Conservation (phyloP, 2,888 invertebrate species). For the Carterocephalus palaemon region DNA sequence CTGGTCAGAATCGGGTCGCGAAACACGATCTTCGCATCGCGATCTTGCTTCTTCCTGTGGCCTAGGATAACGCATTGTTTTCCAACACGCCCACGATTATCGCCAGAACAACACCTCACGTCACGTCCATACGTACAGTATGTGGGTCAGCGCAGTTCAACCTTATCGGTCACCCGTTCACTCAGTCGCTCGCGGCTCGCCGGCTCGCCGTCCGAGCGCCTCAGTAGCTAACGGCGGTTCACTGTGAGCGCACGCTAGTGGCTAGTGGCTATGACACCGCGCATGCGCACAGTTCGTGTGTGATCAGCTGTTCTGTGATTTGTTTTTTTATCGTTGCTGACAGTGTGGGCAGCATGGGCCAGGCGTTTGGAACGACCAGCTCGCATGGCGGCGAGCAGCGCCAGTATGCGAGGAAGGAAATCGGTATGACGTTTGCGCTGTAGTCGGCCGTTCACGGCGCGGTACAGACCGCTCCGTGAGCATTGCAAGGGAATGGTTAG, state of each 20-base stretch:
- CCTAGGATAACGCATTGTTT: conserved; percentile 5
- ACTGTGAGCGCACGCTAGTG: conserved; percentile 34
- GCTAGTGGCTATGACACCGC: conserved; percentile 38
- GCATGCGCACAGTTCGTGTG: conserved; percentile 50
- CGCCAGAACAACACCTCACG: conserved; percentile 16
- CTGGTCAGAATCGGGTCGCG: too few relatives aligned
- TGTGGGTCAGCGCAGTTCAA: conserved; percentile 35
- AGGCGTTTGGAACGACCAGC: conserved; percentile 70
- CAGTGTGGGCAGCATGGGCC: conserved; percentile 65
- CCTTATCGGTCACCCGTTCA: conserved; percentile 42
- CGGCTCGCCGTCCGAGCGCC: conserved; percentile 12
- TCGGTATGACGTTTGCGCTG: conserved; percentile 50
- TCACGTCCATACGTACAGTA: conserved; percentile 29
- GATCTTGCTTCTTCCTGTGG: conserved; percentile 7
- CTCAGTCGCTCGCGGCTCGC: conserved; percentile 13
- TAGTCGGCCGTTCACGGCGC: too few relatives aligned
- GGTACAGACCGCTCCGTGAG: too few relatives aligned
- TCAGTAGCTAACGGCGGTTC: conserved; percentile 29
- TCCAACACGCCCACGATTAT: conserved; percentile 19
- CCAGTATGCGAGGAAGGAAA: conserved; percentile 69
- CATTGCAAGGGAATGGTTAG: too few relatives aligned
- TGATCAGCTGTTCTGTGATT: conserved; percentile 54
- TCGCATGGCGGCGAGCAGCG: conserved; percentile 66
- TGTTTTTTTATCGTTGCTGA: conserved; percentile 33
- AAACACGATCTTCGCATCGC: too few relatives aligned